phyloP scores from a whole-genome alignment of 2,113 vertebrate species.

The Megaceryle torquata region DNA sequence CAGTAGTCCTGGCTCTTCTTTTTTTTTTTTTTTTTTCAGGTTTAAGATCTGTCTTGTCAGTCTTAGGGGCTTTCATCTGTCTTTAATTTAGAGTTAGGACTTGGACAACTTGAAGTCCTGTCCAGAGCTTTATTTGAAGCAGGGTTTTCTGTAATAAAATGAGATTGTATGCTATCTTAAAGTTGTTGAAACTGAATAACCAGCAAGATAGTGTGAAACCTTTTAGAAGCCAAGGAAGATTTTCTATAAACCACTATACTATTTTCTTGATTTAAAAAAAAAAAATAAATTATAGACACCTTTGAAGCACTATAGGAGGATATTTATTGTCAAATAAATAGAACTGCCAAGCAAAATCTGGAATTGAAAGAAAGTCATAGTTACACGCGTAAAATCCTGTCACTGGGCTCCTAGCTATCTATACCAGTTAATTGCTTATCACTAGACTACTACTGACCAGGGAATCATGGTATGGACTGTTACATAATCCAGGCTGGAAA shows the following conservation, averaged over 20 bases:
- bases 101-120: neutral
- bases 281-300: neutral
- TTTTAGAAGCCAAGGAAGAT: neutral
- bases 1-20: neutral
- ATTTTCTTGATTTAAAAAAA: neutral
- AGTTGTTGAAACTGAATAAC: neutral
- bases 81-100: neutral
- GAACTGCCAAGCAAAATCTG: neutral
- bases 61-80: neutral
- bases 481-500: neutral
- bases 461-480: neutral
- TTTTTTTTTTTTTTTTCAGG: neutral
- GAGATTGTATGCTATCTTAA: neutral
- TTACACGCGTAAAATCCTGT: neutral
- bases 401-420: neutral
- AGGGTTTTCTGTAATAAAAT: neutral
- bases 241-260: neutral
- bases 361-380: neutral
- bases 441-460: neutral
- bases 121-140: neutral
- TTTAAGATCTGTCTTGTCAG: neutral
- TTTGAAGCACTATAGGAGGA: neutral
- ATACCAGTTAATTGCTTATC: neutral
- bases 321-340: neutral
- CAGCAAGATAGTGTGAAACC: neutral